Evolutionary conservation across 2,113 vertebrate genomes (phyloP).

Genomic region (Pagrus major): DNA sequence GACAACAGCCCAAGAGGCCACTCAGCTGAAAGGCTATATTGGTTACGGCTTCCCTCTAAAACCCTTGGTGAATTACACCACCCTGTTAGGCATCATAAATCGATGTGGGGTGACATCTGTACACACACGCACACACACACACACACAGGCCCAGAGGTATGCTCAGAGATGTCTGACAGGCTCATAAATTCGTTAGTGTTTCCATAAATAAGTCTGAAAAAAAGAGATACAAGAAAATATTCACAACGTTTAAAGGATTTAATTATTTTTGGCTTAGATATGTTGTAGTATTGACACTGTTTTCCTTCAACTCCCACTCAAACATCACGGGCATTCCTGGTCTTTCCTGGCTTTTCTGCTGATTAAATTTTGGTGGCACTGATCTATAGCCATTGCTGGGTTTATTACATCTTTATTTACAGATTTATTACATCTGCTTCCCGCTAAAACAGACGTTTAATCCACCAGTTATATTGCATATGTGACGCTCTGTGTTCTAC

Average conservation of each 20-base stretch:
- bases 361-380: not conserved
- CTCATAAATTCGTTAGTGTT: slow-evolving; percentile 19
- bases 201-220: slow-evolving; percentile 17
- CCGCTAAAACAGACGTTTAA: not conserved
- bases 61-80: slow-evolving; percentile 45
- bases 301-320: not conserved
- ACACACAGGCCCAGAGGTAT: not conserved
- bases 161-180: slow-evolving; percentile 10
- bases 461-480: not conserved
- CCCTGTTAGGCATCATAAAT: slow-evolving; percentile 66
- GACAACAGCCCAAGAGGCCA: slow-evolving; percentile 60
- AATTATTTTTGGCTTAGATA: not conserved
- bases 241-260: not conserved
- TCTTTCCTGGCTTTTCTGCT: not conserved
- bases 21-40: slow-evolving; percentile 47
- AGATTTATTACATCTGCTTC: not conserved
- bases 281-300: not conserved
- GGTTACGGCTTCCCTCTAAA: slow-evolving; percentile 54
- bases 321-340: not conserved
- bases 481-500: not conserved
- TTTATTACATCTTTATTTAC: not conserved
- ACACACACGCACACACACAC: slow-evolving; percentile 19
- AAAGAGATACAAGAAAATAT: not conserved
- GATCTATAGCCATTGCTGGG: not conserved
- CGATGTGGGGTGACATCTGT: slow-evolving; percentile 49